These are phyloP conservation scores for Gambusia yucatana DNA, from an alignment of 2,797 vertebrate species.

Conservation along the genomic window DNA sequence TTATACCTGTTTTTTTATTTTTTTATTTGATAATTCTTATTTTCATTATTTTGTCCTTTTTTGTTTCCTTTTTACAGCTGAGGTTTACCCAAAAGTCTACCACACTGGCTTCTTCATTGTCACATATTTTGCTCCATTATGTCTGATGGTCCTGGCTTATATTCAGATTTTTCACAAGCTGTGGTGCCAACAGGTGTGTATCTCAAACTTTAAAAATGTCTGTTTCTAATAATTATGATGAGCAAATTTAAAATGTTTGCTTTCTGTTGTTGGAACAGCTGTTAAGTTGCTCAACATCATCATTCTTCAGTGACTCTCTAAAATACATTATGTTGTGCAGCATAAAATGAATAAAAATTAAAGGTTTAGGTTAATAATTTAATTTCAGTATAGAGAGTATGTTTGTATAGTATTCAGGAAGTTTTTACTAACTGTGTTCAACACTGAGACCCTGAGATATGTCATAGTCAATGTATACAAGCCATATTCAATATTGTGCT, in stretches of 20 bases:
- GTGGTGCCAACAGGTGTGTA: slow-evolving; percentile 93
- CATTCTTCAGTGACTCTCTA: not conserved
- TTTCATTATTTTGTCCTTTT: not conserved
- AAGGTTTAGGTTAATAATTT: not conserved
- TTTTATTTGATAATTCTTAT: slow-evolving; percentile 10
- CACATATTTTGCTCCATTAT: slow-evolving; percentile 94
- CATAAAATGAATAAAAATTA: not conserved
- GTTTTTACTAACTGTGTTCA: not conserved
- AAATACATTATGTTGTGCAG: not conserved
- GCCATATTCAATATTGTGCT: not conserved
- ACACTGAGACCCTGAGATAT: not conserved
- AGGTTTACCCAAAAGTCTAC: slow-evolving; percentile 95
- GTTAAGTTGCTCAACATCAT: not conserved
- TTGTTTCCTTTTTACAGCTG: slow-evolving; percentile 81
- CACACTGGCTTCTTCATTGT: slow-evolving; percentile 96
- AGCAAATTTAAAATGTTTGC: not conserved
- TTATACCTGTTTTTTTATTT: not conserved
- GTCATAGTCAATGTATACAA: not conserved
- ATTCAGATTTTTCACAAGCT: slow-evolving; percentile 97
- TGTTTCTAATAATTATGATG: not conserved
- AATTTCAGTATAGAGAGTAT: not conserved
- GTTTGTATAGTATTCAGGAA: not conserved
- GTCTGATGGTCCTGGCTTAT: slow-evolving; percentile 96
- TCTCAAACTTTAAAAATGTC: not conserved
- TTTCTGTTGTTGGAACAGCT: not conserved